phyloP scores from a whole-genome alignment of 2,888 invertebrate species.

The Merodon equestris region DNA sequence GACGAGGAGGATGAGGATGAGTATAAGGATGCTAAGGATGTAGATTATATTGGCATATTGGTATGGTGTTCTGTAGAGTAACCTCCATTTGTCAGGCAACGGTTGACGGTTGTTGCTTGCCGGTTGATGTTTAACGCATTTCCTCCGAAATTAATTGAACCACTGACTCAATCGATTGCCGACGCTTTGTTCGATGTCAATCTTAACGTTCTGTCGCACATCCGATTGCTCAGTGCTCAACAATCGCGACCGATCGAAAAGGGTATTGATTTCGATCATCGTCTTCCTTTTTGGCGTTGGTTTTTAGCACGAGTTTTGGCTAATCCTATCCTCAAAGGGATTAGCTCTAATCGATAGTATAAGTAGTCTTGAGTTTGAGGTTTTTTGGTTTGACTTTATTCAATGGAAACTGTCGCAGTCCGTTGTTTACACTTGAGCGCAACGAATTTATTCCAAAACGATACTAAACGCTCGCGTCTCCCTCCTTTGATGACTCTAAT shows the following conservation, averaged over 20 bases:
- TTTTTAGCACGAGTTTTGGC: conserved; percentile 69
- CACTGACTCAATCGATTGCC: conserved; percentile 66
- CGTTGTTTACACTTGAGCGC: conserved; percentile 57
- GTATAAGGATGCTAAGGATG: conserved; percentile 8
- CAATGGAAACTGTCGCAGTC: conserved; percentile 57
- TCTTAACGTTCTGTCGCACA: conserved; percentile 43
- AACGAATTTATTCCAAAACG: conserved; percentile 57
- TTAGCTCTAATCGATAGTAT: conserved; percentile 56
- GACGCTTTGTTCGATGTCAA: conserved; percentile 67
- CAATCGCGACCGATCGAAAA: conserved; percentile 34
- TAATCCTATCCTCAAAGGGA: conserved; percentile 66
- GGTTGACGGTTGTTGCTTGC: no score
- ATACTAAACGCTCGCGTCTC: conserved; percentile 39
- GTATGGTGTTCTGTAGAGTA: background rate
- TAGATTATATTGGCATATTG: background rate
- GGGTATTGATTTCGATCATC: conserved; percentile 57
- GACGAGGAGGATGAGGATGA: background rate
- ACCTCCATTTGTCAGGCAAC: conserved; percentile 53
- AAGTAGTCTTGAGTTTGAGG: conserved; percentile 6
- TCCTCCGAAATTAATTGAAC: conserved; percentile 66
- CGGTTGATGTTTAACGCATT: conserved; percentile 21
- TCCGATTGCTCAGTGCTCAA: conserved; percentile 44
- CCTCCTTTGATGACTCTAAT: conserved; percentile 26
- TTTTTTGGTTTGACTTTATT: conserved; percentile 9
- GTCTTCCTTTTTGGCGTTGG: background rate